These are phyloP conservation scores for Siniperca knerii DNA, from an alignment of 2,113 vertebrate species.

Conservation along the genomic window DNA sequence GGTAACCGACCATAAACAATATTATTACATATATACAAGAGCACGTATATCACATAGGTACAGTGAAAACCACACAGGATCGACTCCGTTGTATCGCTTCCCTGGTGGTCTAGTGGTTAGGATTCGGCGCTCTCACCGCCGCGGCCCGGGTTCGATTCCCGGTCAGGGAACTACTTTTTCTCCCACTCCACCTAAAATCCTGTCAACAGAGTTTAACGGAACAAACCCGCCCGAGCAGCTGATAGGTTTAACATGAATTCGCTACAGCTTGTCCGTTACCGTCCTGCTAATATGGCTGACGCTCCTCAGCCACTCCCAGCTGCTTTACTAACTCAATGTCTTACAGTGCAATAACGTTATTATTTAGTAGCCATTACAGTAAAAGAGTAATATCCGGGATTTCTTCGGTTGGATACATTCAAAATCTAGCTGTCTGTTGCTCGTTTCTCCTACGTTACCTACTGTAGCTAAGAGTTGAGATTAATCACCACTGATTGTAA, in stretches of 20 bases:
- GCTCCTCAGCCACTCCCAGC: neutral
- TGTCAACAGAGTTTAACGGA: rapidly evolving
- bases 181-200: rapidly evolving
- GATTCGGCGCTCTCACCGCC: constrained; percentile 83
- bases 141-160: constrained; percentile 82
- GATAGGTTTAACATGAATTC: neutral
- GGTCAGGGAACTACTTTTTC: constrained; percentile 64
- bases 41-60: no score
- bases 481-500: neutral
- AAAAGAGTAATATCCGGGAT: rapidly evolving
- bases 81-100: constrained; percentile 17
- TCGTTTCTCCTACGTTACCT: no score
- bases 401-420: neutral
- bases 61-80: no score
- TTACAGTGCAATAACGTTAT: no score
- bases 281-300: no score
- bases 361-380: neutral
- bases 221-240: neutral
- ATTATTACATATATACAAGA: neutral
- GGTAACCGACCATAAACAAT: neutral
- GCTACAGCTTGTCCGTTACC: no score
- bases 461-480: neutral
- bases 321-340: no score
- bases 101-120: constrained; percentile 87
- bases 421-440: no score